These are phyloP conservation scores for Macroramphosus scolopax DNA, from an alignment of 2,797 vertebrate genomes.

Conservation along the genomic window DNA sequence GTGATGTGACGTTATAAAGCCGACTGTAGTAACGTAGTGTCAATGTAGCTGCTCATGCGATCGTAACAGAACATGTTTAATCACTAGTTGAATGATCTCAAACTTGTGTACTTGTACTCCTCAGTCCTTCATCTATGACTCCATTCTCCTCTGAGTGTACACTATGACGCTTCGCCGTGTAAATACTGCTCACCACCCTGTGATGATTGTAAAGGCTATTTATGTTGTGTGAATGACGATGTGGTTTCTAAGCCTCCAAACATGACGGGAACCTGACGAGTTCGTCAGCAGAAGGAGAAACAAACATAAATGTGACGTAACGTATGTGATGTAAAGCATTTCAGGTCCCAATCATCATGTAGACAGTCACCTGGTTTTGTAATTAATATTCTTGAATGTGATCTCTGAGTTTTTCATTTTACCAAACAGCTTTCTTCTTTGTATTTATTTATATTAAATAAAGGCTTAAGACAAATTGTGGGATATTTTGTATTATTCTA, in stretches of 20 bases:
- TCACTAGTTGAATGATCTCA: slow-evolving; percentile 14
- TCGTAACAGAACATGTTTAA: slow-evolving; percentile 8
- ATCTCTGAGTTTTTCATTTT: slow-evolving; percentile 42
- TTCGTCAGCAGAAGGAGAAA: slow-evolving; percentile 16
- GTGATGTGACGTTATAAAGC: slow-evolving; percentile 11
- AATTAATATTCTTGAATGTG: slow-evolving; percentile 41
- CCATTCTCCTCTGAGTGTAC: slow-evolving; percentile 25
- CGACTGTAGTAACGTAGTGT: slow-evolving; percentile 29
- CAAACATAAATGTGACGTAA: too few species aligned
- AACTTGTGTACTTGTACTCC: slow-evolving; percentile 11
- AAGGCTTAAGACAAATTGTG: too few species aligned
- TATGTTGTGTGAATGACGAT: neutral
- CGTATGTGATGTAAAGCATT: slow-evolving; percentile 53
- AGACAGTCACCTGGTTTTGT: slow-evolving; percentile 41
- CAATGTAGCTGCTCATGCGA: too few species aligned
- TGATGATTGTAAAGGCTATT: slow-evolving; percentile 7
- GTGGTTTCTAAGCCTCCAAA: slow-evolving; percentile 6
- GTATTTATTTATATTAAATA: slow-evolving; percentile 70
- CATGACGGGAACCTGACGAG: slow-evolving; percentile 18
- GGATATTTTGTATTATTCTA: too few species aligned
- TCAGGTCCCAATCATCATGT: slow-evolving; percentile 40
- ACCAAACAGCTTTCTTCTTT: slow-evolving; percentile 47
- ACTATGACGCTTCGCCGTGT: slow-evolving; percentile 19
- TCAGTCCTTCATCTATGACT: slow-evolving; percentile 22
- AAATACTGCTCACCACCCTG: slow-evolving; percentile 37